A percentile compares a stretch with the other conserved stretches of the same genome.
phyloP scores from a whole-genome alignment of 2,113 vertebrate species.

The Grammomys dolichurus region DNA sequence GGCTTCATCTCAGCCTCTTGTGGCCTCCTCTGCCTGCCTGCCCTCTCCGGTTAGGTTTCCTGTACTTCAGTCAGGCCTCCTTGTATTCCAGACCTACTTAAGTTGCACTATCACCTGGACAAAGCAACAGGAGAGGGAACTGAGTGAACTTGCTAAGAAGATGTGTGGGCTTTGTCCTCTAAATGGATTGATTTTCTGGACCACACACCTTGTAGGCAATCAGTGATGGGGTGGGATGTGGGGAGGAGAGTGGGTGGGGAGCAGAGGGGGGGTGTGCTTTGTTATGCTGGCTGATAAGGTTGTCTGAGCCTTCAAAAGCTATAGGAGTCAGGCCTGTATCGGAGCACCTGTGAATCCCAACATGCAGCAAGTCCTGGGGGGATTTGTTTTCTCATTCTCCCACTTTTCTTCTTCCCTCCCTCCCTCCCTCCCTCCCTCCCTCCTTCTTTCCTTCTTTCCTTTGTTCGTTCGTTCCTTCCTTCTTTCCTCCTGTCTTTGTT shows the following conservation, averaged over 20 bases:
- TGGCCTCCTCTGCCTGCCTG: neutral
- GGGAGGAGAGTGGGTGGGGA: neutral
- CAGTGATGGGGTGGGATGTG: neutral
- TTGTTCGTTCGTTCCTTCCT: neutral
- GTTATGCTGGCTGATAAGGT: conserved; percentile 59
- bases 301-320: conserved; percentile 69
- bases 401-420: accelerated
- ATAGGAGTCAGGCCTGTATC: conserved; percentile 61
- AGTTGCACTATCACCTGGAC: conserved; percentile 77
- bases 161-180: conserved; percentile 77
- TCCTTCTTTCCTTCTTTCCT: neutral
- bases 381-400: conserved; percentile 8
- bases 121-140: conserved; percentile 68
- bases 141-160: conserved; percentile 56
- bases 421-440: neutral
- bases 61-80: conserved; percentile 70
- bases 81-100: conserved; percentile 81
- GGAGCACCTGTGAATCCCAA: conserved; percentile 73
- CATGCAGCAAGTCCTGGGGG: conserved; percentile 65
- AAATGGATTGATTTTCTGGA: conserved; percentile 74
- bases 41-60: neutral
- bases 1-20: neutral
- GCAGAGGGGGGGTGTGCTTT: conserved; percentile 20
- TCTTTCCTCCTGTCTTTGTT: neutral
- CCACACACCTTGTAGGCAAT: conserved; percentile 79